These are phyloP conservation scores for Eupithecia dodoneata DNA, from an alignment of 2,888 invertebrate species.

Conservation along the genomic window DNA sequence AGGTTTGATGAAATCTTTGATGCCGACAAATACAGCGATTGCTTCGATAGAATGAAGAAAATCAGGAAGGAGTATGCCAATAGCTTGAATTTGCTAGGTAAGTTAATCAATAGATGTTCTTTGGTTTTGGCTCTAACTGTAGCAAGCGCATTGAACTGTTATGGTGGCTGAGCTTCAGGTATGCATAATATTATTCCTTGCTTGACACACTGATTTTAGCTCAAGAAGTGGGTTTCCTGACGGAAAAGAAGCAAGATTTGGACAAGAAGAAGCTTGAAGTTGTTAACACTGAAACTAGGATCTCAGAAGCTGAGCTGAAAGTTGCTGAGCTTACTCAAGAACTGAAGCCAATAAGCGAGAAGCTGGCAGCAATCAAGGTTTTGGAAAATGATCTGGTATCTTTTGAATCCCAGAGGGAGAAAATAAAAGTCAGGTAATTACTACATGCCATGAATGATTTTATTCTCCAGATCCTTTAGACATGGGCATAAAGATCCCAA, in stretches of 20 bases:
- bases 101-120: slow-evolving; percentile 34
- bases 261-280: slow-evolving; percentile 84
- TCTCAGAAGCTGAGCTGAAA: slow-evolving; percentile 84
- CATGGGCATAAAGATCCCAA: background rate
- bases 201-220: slow-evolving; percentile 57
- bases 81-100: slow-evolving; percentile 83
- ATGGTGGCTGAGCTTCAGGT: background rate
- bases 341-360: slow-evolving; percentile 81
- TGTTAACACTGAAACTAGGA: slow-evolving; percentile 85
- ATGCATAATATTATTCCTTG: background rate
- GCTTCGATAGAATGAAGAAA: slow-evolving; percentile 89
- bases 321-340: slow-evolving; percentile 83
- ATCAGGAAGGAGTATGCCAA: slow-evolving; percentile 85
- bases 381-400: slow-evolving; percentile 81
- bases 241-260: slow-evolving; percentile 85
- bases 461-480: background rate
- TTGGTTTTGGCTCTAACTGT: background rate
- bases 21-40: slow-evolving; percentile 95
- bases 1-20: slow-evolving; percentile 99
- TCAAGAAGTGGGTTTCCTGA: slow-evolving; percentile 78
- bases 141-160: background rate
- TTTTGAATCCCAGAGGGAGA: slow-evolving; percentile 81
- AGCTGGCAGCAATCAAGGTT: slow-evolving; percentile 78
- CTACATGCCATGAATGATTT: background rate
- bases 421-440: slow-evolving; percentile 83